A percentile compares a stretch with the other conserved stretches of the same genome.
Conservation (phyloP, 2,888 invertebrate genomes). For the Volucella inanis region DNA sequence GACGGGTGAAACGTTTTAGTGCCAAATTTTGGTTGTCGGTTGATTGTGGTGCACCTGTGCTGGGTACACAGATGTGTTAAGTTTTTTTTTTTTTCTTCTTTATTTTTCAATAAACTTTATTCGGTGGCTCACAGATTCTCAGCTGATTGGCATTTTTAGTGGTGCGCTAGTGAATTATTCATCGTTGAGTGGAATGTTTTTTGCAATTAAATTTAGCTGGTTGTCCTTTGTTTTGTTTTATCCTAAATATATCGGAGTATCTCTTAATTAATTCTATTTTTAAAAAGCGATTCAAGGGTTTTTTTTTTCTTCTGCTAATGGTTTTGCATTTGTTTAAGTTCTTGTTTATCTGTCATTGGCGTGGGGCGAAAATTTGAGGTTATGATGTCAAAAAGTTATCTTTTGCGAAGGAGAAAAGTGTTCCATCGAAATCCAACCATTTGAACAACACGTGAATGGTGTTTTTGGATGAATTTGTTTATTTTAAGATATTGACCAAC, state of each 20-base stretch:
- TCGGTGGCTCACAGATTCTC: constrained; percentile 40
- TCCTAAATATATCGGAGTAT: constrained; percentile 40
- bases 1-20: constrained; percentile 18
- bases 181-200: constrained; percentile 41
- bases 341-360: constrained; percentile 16
- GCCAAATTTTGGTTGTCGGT: constrained; percentile 48
- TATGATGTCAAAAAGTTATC: constrained; percentile 35
- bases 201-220: constrained; percentile 30
- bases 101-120: constrained; percentile 4
- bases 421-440: not conserved
- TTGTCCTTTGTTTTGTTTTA: constrained; percentile 43
- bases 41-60: constrained; percentile 53
- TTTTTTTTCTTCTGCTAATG: not conserved
- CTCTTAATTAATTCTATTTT: constrained; percentile 54
- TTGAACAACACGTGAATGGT: not conserved
- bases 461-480: too few relatives aligned
- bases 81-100: constrained; percentile 5
- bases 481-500: too few relatives aligned
- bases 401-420: not conserved
- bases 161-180: constrained; percentile 55
- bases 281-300: not conserved
- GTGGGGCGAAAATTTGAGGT: constrained; percentile 34
- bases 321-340: not conserved
- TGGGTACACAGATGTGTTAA: not conserved
- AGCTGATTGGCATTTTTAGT: constrained; percentile 68